phyloP scores from a whole-genome alignment of 2,797 vertebrate genomes.

The Brachymystax lenok region DNA sequence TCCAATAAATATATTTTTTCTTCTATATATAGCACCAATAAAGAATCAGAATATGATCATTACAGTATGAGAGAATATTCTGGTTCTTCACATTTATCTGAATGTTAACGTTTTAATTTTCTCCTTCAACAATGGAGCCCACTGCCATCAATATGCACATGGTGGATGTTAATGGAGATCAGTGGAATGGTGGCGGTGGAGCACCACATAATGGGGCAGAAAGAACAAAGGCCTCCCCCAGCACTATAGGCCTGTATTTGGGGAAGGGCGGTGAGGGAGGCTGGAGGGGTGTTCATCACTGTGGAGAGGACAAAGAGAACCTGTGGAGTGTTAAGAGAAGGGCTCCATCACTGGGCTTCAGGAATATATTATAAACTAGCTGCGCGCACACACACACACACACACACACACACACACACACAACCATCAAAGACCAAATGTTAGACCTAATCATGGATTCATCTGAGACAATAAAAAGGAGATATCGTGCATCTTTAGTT shows the following conservation, averaged over 20 bases:
- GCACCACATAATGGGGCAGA: slow-evolving; percentile 31
- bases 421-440: no score
- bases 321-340: slow-evolving; percentile 45
- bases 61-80: background rate
- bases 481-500: no score
- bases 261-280: background rate
- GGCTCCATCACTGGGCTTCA: slow-evolving; percentile 12
- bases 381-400: background rate
- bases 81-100: background rate
- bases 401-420: no score
- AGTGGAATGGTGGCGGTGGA: slow-evolving; percentile 8
- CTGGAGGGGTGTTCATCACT: slow-evolving; percentile 39
- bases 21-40: background rate
- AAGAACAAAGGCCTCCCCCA: slow-evolving; percentile 46
- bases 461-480: no score
- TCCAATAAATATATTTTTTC: background rate
- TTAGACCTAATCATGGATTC: no score
- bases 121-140: slow-evolving; percentile 32
- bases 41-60: background rate
- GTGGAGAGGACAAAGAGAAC: slow-evolving; percentile 56
- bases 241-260: background rate
- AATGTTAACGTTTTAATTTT: background rate
- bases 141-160: slow-evolving; percentile 52
- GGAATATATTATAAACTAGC: slow-evolving; percentile 37
- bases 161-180: slow-evolving; percentile 32